phyloP scores from a whole-genome alignment of 2,888 invertebrate genomes.

The Nemoura dubitans region DNA sequence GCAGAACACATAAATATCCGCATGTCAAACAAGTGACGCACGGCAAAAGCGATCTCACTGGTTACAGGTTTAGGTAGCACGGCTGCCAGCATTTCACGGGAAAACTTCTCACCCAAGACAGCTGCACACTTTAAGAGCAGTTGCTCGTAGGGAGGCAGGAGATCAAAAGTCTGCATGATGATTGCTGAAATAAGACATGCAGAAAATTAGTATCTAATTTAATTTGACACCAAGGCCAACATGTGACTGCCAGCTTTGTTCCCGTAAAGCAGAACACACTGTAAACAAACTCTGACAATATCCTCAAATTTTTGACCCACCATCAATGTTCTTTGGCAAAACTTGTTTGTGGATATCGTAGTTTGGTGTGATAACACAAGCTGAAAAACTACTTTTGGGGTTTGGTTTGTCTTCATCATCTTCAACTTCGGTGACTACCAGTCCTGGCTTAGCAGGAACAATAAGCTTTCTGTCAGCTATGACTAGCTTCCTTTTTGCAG shows the following conservation, averaged over 20 bases:
- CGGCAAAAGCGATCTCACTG: conserved; percentile 60
- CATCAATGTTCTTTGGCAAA: conserved; percentile 19
- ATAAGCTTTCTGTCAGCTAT: background rate
- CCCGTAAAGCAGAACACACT: background rate
- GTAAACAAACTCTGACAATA: background rate
- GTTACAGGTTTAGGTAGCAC: conserved; percentile 66
- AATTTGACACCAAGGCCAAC: background rate
- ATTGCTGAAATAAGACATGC: conserved; percentile 52
- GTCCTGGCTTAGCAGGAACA: background rate
- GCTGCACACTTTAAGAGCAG: conserved; percentile 68
- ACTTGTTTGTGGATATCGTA: background rate
- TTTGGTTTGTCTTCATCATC: background rate
- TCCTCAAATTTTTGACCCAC: background rate
- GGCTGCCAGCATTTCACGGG: conserved; percentile 64
- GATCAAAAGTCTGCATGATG: conserved; percentile 55
- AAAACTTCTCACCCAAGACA: conserved; percentile 66
- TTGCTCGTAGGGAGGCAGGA: conserved; percentile 68
- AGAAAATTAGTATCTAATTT: background rate
- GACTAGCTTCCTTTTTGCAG: background rate
- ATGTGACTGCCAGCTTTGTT: background rate
- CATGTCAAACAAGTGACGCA: conserved; percentile 65
- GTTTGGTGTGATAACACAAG: background rate
- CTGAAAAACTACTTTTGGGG: background rate
- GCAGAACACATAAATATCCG: conserved; percentile 66
- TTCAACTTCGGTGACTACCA: background rate